phyloP scores from a whole-genome alignment of 2,113 vertebrate species.

The Kryptolebias marmoratus region DNA sequence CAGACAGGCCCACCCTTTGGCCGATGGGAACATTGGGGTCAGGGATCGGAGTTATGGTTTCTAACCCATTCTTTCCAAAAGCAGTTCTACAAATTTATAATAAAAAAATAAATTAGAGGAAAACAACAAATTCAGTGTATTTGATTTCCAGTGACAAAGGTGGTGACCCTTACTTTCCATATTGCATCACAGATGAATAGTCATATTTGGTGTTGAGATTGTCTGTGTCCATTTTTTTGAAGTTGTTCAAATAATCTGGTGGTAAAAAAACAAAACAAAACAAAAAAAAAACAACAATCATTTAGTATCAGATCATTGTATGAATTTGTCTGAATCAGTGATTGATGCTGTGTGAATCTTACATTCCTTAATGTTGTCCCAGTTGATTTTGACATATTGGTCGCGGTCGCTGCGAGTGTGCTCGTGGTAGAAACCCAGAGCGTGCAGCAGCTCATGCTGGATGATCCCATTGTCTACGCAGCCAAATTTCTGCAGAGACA shows the following conservation, averaged over 20 bases:
- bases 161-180: constrained; percentile 40
- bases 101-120: not conserved
- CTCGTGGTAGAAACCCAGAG: constrained; percentile 77
- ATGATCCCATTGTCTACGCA: constrained; percentile 55
- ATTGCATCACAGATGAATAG: constrained; percentile 73
- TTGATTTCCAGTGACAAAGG: not conserved
- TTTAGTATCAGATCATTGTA: not conserved
- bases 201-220: constrained; percentile 60
- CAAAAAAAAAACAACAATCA: no score
- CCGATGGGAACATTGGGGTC: constrained; percentile 48
- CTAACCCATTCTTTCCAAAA: constrained; percentile 8
- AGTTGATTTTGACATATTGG: constrained; percentile 58
- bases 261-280: not conserved
- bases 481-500: constrained; percentile 59
- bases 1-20: constrained; percentile 24
- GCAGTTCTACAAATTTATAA: constrained; percentile 50
- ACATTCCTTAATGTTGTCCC: constrained; percentile 50
- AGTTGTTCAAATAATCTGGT: constrained; percentile 33
- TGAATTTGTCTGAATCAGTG: not conserved
- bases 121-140: not conserved
- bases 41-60: constrained; percentile 65
- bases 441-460: constrained; percentile 73
- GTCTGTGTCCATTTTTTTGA: constrained; percentile 41
- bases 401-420: constrained; percentile 73
- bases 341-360: not conserved